Percentiles rank a stretch among this genome's conserved stretches.
These are phyloP conservation scores for Apolygus lucorum DNA, from an alignment of 1,140 invertebrate species.

Conservation along the genomic window DNA sequence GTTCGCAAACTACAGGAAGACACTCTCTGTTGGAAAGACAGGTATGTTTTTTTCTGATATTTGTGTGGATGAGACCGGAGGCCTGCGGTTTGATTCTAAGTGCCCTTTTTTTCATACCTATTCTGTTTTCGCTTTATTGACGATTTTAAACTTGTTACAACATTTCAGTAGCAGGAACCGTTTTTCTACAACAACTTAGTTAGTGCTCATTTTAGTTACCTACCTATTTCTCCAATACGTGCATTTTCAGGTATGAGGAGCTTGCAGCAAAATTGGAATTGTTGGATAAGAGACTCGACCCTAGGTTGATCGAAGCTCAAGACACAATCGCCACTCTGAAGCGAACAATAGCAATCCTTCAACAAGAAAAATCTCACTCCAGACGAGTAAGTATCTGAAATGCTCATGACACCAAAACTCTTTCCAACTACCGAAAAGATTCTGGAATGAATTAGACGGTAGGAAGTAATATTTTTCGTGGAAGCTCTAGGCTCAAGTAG, in stretches of 20 bases:
- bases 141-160: too few species aligned
- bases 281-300: conserved; percentile 28
- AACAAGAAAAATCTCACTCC: conserved; percentile 25
- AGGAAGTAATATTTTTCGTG: too few species aligned
- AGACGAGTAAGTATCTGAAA: conserved; percentile 1
- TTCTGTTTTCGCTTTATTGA: too few species aligned
- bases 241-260: conserved; percentile 31
- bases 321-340: conserved; percentile 30
- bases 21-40: conserved; percentile 32
- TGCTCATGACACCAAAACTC: too few species aligned
- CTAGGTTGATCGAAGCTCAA: conserved; percentile 29
- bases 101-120: too few species aligned
- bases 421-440: too few species aligned
- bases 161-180: too few species aligned
- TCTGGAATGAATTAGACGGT: too few species aligned
- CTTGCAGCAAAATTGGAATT: conserved; percentile 29
- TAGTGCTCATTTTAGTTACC: background rate
- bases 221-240: background rate
- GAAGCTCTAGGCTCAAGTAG: too few species aligned
- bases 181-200: too few species aligned
- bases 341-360: conserved; percentile 27
- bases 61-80: background rate
- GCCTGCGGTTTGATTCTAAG: background rate
- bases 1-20: conserved; percentile 32
- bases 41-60: conserved; percentile 1